Conservation (phyloP, 1,140 invertebrate genomes). For the Trissolcus basalis region DNA sequence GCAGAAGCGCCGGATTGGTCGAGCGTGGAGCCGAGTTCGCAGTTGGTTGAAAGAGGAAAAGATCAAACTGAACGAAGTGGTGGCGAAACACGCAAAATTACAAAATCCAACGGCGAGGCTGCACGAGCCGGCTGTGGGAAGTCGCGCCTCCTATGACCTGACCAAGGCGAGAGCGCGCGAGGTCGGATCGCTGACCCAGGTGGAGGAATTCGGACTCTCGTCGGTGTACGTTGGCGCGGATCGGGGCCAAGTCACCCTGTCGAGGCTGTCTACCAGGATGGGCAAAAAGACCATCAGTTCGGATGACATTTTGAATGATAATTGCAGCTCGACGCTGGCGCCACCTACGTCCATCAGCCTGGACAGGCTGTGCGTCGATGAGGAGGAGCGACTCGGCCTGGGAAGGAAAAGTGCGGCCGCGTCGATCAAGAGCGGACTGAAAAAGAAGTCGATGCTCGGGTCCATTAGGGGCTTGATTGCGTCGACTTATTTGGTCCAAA, state of each 20-base stretch:
- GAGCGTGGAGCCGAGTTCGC: slow-evolving; percentile 76
- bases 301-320: slow-evolving; percentile 59
- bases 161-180: slow-evolving; percentile 57
- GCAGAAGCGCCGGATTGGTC: slow-evolving; percentile 74
- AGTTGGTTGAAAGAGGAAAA: slow-evolving; percentile 77
- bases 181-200: slow-evolving; percentile 60
- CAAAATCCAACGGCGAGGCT: slow-evolving; percentile 70
- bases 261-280: slow-evolving; percentile 11
- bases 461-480: slow-evolving; percentile 73
- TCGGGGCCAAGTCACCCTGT: slow-evolving; percentile 9
- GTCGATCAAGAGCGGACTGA: slow-evolving; percentile 61
- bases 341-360: slow-evolving; percentile 65
- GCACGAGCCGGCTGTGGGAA: slow-evolving; percentile 13
- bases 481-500: slow-evolving; percentile 69
- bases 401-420: slow-evolving; percentile 5
- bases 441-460: slow-evolving; percentile 71
- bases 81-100: slow-evolving; percentile 74
- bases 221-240: slow-evolving; percentile 48
- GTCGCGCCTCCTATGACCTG: slow-evolving; percentile 68
- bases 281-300: slow-evolving; percentile 61
- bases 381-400: slow-evolving; percentile 25
- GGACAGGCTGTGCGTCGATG: slow-evolving; percentile 62
- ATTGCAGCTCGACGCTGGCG: slow-evolving; percentile 12
- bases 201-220: slow-evolving; percentile 65
- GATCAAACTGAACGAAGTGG: slow-evolving; percentile 73